Evolutionary conservation across 1,140 invertebrate genomes (phyloP).

Genomic region (Lucilia cuprina): DNA sequence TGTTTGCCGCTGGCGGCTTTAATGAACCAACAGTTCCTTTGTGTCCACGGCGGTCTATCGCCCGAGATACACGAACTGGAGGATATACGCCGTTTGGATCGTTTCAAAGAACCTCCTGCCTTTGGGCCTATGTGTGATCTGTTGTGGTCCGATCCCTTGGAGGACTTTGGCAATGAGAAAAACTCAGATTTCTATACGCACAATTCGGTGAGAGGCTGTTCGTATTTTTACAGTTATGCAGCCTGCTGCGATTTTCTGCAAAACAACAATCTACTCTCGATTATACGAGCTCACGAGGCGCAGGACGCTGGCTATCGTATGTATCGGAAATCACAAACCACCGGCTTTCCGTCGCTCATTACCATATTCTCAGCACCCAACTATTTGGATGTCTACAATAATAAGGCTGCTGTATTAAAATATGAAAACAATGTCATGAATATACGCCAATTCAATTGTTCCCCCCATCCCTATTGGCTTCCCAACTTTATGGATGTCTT

Average conservation of each 20-base stretch:
- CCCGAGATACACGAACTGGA: conserved; percentile 99
- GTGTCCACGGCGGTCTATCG: conserved; percentile 97
- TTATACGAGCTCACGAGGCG: conserved; percentile 99
- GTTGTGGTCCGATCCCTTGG: conserved; percentile 96
- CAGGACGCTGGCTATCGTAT: conserved; percentile 99
- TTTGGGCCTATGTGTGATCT: conserved; percentile 99
- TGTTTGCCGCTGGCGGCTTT: conserved; percentile 97
- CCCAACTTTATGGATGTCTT: conserved; percentile 99
- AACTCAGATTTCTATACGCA: conserved; percentile 99
- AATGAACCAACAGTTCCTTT: conserved; percentile 99
- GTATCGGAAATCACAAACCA: conserved; percentile 99
- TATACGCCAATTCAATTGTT: conserved; percentile 99
- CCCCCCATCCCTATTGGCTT: conserved; percentile 98
- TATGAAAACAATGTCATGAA: conserved; percentile 99
- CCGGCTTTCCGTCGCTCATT: conserved; percentile 98
- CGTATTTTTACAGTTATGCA: conserved; percentile 99
- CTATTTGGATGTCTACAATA: conserved; percentile 99
- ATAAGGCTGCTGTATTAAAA: conserved; percentile 99
- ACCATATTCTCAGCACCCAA: conserved; percentile 99
- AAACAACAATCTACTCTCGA: conserved; percentile 98
- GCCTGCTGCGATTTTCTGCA: conserved; percentile 99
- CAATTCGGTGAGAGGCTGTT: conserved; percentile 98
- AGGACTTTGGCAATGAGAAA: conserved; percentile 99
- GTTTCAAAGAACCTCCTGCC: conserved; percentile 99
- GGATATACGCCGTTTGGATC: conserved; percentile 99